These are phyloP conservation scores for Eumaeus atala DNA, from an alignment of 1,140 invertebrate species.

Conservation along the genomic window DNA sequence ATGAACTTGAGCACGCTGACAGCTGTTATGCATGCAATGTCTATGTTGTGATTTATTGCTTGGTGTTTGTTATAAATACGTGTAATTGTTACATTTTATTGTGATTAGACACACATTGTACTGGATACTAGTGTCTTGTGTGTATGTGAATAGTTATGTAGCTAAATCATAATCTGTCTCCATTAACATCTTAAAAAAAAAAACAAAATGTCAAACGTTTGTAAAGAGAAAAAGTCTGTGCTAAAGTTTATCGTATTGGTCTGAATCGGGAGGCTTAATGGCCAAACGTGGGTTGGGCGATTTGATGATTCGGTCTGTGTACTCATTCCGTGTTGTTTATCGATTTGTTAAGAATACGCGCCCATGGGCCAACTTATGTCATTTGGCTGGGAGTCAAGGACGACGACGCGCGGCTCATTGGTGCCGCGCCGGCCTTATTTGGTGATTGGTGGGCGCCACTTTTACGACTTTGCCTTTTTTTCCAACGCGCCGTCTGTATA, in stretches of 20 bases:
- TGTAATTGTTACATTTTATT: constrained; percentile 13
- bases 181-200: no score
- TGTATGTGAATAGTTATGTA: no score
- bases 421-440: constrained; percentile 67
- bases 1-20: constrained; percentile 56
- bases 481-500: constrained; percentile 60
- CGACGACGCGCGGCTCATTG: constrained; percentile 54
- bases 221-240: constrained; percentile 9
- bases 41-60: constrained; percentile 16
- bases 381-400: constrained; percentile 71
- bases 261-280: constrained; percentile 36
- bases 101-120: background rate
- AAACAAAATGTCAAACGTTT: background rate
- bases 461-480: constrained; percentile 71
- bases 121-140: no score
- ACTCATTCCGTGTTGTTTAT: constrained; percentile 59
- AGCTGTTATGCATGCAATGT: constrained; percentile 24
- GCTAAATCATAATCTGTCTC: no score
- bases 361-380: constrained; percentile 71
- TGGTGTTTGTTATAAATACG: constrained; percentile 8
- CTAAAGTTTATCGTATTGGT: constrained; percentile 13
- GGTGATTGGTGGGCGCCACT: constrained; percentile 70
- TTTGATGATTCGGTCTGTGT: constrained; percentile 39
- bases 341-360: constrained; percentile 66
- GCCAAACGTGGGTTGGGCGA: constrained; percentile 47